Conservation (phyloP, 2,113 vertebrate species). For the Phrynosoma blainvillii region DNA sequence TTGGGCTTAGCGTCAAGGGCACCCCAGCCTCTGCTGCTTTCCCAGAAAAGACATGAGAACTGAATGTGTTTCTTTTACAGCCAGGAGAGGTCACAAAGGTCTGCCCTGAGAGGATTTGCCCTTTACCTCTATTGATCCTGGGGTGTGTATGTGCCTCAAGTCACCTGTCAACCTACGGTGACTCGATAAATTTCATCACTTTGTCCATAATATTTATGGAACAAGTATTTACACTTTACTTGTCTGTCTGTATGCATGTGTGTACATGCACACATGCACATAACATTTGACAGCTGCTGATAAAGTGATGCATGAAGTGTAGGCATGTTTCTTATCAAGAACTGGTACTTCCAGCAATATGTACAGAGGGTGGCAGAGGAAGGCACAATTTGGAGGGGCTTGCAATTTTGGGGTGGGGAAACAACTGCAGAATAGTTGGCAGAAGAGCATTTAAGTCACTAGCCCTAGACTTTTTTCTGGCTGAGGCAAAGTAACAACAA, state of each 20-base stretch:
- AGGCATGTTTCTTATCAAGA: background rate
- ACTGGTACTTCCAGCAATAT: background rate
- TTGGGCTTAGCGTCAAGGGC: background rate
- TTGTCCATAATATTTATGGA: background rate
- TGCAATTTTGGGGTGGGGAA: background rate
- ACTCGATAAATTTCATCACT: background rate
- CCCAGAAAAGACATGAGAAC: background rate
- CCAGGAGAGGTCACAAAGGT: background rate
- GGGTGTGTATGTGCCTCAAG: too few relatives aligned
- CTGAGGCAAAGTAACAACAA: too few relatives aligned
- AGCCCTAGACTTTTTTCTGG: background rate
- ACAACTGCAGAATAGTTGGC: too few relatives aligned
- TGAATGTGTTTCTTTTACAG: background rate
- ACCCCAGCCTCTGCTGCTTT: rapidly evolving
- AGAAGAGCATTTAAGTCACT: background rate
- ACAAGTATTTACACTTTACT: background rate
- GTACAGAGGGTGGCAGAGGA: background rate
- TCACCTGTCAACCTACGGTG: too few relatives aligned
- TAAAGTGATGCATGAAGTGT: background rate
- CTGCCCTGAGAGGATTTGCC: background rate
- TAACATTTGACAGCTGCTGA: background rate
- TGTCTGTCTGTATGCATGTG: background rate
- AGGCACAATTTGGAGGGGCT: background rate
- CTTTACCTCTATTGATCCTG: background rate
- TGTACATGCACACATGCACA: background rate